phyloP scores from a whole-genome alignment of 2,888 invertebrate genomes.

The Drosophila suboccidentalis region DNA sequence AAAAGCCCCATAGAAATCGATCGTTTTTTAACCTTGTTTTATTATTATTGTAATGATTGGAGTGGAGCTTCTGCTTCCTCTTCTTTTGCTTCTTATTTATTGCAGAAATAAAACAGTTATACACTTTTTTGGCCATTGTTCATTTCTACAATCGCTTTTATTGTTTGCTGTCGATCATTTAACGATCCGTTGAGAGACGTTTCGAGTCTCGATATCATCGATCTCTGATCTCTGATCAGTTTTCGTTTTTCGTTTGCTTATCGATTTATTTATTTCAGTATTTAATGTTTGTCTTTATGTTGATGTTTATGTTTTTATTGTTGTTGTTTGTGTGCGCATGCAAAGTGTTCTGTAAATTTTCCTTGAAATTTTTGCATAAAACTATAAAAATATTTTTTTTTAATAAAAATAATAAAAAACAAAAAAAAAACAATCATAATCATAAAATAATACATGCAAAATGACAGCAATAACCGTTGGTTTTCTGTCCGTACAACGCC shows the following conservation, averaged over 20 bases:
- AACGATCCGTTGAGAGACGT: constrained; percentile 7
- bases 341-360: constrained; percentile 58
- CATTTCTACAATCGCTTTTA: constrained; percentile 6
- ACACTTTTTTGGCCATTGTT: constrained; percentile 11
- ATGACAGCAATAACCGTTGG: constrained; percentile 53
- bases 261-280: neutral
- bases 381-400: constrained; percentile 36
- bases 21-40: constrained; percentile 38
- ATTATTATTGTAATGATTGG: constrained; percentile 24
- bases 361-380: constrained; percentile 71
- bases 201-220: constrained; percentile 9
- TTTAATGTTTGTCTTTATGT: constrained; percentile 11
- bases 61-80: constrained; percentile 13
- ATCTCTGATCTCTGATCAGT: constrained; percentile 5
- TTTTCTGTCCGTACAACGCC: constrained; percentile 35
- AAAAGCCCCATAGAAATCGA: constrained; percentile 27
- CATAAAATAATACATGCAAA: constrained; percentile 5
- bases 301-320: constrained; percentile 19
- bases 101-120: constrained; percentile 6
- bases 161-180: constrained; percentile 4
- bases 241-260: constrained; percentile 14
- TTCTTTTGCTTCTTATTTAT: constrained; percentile 1
- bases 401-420: constrained; percentile 14
- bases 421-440: constrained; percentile 11
- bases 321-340: constrained; percentile 38